These are phyloP conservation scores for Agrochola macilenta DNA, from an alignment of 2,888 invertebrate genomes.

Conservation along the genomic window DNA sequence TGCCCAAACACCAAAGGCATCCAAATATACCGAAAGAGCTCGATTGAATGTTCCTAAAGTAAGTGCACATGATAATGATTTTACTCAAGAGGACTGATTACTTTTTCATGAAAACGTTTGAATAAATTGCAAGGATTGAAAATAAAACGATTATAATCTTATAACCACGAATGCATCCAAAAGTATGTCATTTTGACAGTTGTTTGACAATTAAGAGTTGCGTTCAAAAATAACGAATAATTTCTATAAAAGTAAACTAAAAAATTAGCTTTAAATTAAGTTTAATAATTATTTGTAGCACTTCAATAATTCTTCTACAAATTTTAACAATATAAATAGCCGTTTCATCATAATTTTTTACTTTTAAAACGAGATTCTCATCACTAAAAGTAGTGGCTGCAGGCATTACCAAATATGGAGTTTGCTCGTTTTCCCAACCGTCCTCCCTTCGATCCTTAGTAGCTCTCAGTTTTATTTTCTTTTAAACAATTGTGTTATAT, in stretches of 20 bases:
- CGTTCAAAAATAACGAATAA: constrained; percentile 79
- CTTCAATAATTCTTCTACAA: constrained; percentile 49
- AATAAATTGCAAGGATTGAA: background rate
- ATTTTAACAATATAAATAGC: constrained; percentile 29
- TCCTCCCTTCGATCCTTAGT: constrained; percentile 90
- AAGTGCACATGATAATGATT: constrained; percentile 53
- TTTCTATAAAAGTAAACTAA: constrained; percentile 61
- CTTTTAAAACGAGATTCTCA: constrained; percentile 73
- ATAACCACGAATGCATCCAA: constrained; percentile 68
- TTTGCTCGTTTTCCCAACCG: constrained; percentile 92
- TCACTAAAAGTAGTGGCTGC: constrained; percentile 85
- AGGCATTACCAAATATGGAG: constrained; percentile 93
- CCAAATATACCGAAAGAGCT: constrained; percentile 57
- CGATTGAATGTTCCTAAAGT: constrained; percentile 76
- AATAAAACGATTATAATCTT: background rate
- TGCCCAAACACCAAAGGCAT: constrained; percentile 72
- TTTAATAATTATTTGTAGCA: constrained; percentile 54
- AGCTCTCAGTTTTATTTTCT: constrained; percentile 89
- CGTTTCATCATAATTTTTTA: constrained; percentile 48
- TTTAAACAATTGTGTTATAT: constrained; percentile 80
- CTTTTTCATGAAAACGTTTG: background rate
- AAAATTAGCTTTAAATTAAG: constrained; percentile 45
- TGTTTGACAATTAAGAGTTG: constrained; percentile 62
- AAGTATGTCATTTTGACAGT: constrained; percentile 69
- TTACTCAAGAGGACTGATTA: background rate